Evolutionary conservation across 2,888 invertebrate genomes (phyloP).

Genomic region (Norana najaformis): DNA sequence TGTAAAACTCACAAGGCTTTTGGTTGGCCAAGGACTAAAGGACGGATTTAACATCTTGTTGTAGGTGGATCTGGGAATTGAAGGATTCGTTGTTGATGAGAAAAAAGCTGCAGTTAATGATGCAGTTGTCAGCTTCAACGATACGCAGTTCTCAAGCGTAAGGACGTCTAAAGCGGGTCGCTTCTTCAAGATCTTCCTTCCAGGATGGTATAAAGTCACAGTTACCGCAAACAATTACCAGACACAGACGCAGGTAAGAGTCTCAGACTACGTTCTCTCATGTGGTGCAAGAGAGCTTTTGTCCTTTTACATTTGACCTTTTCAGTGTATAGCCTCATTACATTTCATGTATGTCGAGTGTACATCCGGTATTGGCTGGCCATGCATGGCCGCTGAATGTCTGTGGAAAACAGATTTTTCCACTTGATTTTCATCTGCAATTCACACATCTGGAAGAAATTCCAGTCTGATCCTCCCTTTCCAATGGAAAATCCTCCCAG

Average conservation of each 20-base stretch:
- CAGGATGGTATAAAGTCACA: constrained; percentile 80
- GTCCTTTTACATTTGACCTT: not conserved
- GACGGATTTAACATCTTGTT: not conserved
- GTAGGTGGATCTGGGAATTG: constrained; percentile 34
- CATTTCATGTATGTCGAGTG: not conserved
- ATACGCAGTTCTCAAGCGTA: constrained; percentile 64
- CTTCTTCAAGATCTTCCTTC: constrained; percentile 89
- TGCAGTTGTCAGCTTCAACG: constrained; percentile 31
- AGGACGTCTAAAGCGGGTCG: constrained; percentile 80
- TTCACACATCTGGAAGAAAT: too few species aligned
- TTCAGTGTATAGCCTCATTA: not conserved
- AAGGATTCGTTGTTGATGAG: constrained; percentile 33
- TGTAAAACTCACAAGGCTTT: not conserved
- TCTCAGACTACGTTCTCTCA: too few species aligned
- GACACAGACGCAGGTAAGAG: constrained; percentile 30
- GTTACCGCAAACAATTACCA: constrained; percentile 61
- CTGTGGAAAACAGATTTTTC: not conserved
- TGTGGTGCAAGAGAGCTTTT: too few species aligned
- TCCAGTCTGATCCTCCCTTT: not conserved
- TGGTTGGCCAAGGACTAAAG: not conserved
- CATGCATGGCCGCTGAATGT: not conserved
- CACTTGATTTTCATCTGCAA: not conserved
- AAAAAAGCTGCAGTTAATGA: not conserved
- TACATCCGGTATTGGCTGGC: not conserved
- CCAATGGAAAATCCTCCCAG: not conserved